Conservation (phyloP, 1,140 invertebrate genomes). For the Nephila pilipes region DNA sequence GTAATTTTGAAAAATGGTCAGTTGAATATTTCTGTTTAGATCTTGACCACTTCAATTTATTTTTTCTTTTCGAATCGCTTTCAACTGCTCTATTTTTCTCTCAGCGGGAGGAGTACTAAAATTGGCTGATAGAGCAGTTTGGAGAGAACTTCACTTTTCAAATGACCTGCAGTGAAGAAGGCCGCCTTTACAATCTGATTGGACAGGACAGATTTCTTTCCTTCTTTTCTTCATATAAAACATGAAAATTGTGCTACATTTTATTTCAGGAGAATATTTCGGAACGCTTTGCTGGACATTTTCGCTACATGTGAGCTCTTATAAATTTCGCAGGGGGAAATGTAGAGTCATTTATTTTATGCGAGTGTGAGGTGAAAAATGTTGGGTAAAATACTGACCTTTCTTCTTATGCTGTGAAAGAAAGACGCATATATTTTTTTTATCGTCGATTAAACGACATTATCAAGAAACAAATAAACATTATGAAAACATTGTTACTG, state of each 20-base stretch:
- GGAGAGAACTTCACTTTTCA: constrained; percentile 37
- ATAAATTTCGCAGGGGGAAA: neutral
- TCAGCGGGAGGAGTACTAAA: neutral
- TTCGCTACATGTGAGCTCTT: neutral
- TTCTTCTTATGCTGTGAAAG: no score
- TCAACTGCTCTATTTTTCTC: neutral
- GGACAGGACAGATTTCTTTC: neutral
- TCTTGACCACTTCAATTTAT: constrained; percentile 28
- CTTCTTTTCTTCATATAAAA: neutral
- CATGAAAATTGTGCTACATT: neutral
- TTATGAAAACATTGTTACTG: no score
- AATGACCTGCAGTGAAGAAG: constrained; percentile 36
- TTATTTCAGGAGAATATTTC: neutral
- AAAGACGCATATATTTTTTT: no score
- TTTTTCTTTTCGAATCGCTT: constrained; percentile 21
- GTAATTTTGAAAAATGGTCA: constrained; percentile 6
- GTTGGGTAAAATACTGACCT: neutral
- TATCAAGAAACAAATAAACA: no score
- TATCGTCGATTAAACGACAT: no score
- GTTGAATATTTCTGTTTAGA: constrained; percentile 40
- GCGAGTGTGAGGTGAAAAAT: neutral
- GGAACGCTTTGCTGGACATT: neutral
- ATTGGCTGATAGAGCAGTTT: constrained; percentile 44
- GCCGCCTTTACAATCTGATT: neutral
- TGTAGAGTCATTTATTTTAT: neutral